Base-by-base conservation (phyloP, 2,797 vertebrate genomes). In the Gila robusta region DNA sequence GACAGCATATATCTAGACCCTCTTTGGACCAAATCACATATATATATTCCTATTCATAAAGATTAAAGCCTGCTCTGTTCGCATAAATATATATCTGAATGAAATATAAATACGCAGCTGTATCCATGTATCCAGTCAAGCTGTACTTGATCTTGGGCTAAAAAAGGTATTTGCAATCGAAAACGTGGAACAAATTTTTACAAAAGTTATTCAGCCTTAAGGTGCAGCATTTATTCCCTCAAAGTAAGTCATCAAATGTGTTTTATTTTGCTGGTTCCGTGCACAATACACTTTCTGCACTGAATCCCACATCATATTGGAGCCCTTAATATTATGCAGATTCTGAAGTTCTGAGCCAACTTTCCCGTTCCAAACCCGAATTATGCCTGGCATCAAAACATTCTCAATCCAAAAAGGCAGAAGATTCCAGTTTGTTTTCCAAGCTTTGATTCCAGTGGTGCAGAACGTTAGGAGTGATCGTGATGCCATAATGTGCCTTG, bases 401-500 rank as follows among this genome's bases (percentile, higher is more conserved):
- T 81, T 73, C 26, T 32, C 56, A 54, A 69, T 69, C 62, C 78
- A 87, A 71, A 59, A 39, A 37, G 71, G 26, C 44, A 28, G 37
- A 84, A n/a, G 28, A 86, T 79, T 82, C 59, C 12, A 37, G 2
- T 67, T 69, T 80, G 49, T 81, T 69, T 49, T 64, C 59, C 23
- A 9, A 69, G 72, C 82, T 77, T 84, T 84, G 49, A 79, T 73
- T 66, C 35, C 28, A 49, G 79, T 32, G 56, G 73, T 73, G 83
- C 41, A 41, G 32, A 79, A 69, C 66, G 32, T 83, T 37, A 54
- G 37, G 26, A 82, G 69, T 44, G 35, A 32, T 28, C 17, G 56
- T 82, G 85, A 76, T 85, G 59, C 78, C 69, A 37, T 76, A 56
- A 28, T 39, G 62, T 12, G 47, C 37, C 73, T 84, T 76, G 71